phyloP scores from a whole-genome alignment of 2,113 vertebrate species.

The Vulpes vulpes region DNA sequence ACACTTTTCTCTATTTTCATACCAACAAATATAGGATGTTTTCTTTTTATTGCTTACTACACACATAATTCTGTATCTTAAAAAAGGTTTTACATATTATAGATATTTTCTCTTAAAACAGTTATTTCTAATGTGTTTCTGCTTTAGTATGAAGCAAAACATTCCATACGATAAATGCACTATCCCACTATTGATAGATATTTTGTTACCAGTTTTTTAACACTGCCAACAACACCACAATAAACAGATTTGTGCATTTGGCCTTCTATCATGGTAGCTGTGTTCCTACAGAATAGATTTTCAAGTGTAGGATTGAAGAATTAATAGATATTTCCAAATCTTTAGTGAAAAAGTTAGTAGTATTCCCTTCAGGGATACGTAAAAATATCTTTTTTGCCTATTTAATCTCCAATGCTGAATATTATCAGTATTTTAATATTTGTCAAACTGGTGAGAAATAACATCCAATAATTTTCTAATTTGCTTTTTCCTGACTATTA shows the following conservation, averaged over 20 bases:
- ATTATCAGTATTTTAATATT: neutral
- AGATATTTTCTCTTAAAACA: neutral
- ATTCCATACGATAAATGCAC: neutral
- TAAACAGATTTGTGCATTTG: neutral
- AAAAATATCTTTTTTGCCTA: neutral
- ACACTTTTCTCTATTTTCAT: neutral
- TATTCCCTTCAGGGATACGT: neutral
- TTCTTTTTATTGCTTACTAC: neutral
- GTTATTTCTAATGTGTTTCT: neutral
- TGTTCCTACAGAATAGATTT: neutral
- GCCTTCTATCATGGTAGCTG: neutral
- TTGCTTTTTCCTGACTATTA: neutral
- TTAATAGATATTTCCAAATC: neutral
- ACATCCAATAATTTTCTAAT: neutral
- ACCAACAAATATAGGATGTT: neutral
- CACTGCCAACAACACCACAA: neutral
- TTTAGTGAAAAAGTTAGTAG: neutral
- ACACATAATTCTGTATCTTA: neutral
- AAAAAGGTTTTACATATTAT: neutral
- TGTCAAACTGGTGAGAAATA: neutral
- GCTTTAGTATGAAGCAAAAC: neutral
- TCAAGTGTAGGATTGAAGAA: neutral
- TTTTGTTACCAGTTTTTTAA: neutral
- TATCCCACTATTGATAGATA: neutral
- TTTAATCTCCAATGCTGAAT: neutral